phyloP scores from a whole-genome alignment of 2,888 invertebrate species.

The Epinotia brunnichana region DNA sequence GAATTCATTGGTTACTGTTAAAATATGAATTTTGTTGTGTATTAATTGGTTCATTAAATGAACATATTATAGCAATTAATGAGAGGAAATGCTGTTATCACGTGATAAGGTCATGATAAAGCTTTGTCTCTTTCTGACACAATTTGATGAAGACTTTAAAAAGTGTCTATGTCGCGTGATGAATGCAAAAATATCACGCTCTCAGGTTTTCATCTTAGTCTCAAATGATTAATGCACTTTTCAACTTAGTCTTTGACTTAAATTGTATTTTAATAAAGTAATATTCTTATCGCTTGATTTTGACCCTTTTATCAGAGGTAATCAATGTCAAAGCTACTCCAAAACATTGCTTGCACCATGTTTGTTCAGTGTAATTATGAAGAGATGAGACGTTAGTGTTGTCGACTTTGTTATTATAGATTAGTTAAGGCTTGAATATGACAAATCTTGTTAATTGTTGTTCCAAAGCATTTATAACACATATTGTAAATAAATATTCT shows the following conservation, averaged over 20 bases:
- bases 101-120: not conserved
- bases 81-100: not conserved
- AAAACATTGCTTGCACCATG: not conserved
- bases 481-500: conserved; percentile 45
- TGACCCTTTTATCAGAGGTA: not conserved
- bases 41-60: no score
- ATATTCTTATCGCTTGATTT: conserved; percentile 1
- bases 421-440: conserved; percentile 38
- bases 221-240: not conserved
- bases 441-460: conserved; percentile 48
- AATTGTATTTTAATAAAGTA: not conserved
- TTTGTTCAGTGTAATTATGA: conserved; percentile 10
- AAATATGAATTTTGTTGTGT: not conserved
- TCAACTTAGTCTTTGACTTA: not conserved
- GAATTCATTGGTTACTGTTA: conserved; percentile 6
- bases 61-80: not conserved
- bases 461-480: conserved; percentile 70
- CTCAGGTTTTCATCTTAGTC: not conserved
- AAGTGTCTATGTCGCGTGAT: not conserved
- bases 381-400: conserved; percentile 28
- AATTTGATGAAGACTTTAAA: not conserved
- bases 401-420: conserved; percentile 28
- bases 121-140: not conserved
- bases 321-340: not conserved
- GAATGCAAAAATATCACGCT: not conserved